Evolutionary conservation across 2,888 invertebrate genomes (phyloP).

Genomic region (Aphodius granarius): DNA sequence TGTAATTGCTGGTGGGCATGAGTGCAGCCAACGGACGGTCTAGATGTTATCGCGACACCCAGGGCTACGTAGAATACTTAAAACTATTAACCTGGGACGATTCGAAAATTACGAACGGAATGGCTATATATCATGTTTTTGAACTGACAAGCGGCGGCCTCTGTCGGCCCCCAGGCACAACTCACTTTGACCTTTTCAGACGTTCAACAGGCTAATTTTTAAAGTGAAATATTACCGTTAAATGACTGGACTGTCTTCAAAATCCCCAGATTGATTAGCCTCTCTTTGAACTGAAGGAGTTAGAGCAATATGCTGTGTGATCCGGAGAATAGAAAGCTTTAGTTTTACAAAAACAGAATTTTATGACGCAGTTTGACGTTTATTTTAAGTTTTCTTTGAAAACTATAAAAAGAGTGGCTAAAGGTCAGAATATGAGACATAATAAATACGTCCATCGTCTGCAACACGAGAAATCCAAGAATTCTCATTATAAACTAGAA

Average conservation of each 20-base stretch:
- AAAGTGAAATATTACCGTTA: background rate
- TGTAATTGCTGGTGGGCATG: background rate
- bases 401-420: background rate
- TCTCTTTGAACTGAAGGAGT: background rate
- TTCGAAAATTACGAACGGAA: background rate
- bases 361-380: too few relatives aligned
- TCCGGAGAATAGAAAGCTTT: background rate
- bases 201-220: background rate
- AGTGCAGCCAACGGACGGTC: background rate
- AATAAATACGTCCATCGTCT: background rate
- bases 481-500: background rate
- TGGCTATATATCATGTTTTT: background rate
- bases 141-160: background rate
- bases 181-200: background rate
- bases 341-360: too few relatives aligned
- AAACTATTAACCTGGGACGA: background rate
- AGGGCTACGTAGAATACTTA: background rate
- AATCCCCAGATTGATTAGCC: background rate
- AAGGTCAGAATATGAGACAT: background rate
- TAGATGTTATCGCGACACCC: background rate
- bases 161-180: background rate
- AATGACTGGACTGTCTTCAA: background rate
- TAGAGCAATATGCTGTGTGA: background rate
- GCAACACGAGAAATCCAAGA: background rate
- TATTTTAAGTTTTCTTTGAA: too few relatives aligned